Evolutionary conservation across 2,888 invertebrate species (phyloP).

Genomic region (Cosmopolites sordidus): DNA sequence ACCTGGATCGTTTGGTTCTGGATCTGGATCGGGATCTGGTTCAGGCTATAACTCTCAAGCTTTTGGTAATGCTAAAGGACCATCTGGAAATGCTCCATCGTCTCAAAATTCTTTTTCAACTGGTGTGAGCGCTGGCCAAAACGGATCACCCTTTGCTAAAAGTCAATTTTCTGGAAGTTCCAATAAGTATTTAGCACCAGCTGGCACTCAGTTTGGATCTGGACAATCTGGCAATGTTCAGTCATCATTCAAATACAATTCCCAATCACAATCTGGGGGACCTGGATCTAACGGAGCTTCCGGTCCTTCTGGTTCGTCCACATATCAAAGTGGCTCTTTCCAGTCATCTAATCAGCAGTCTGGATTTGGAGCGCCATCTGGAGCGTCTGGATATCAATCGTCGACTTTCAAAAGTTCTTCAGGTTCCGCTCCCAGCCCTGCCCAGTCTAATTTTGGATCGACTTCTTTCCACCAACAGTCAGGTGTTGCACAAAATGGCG

Average conservation of each 20-base stretch:
- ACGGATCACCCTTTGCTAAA: neutral
- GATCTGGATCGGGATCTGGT: neutral
- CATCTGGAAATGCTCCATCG: neutral
- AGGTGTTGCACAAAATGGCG: too few species aligned
- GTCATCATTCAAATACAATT: neutral
- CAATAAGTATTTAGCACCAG: conserved; percentile 17
- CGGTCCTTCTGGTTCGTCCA: too few species aligned
- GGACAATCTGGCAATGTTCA: neutral
- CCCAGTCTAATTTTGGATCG: too few species aligned
- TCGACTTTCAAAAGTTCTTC: too few species aligned
- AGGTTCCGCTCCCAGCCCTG: too few species aligned
- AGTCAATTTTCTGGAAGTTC: conserved; percentile 7
- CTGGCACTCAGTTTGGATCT: neutral
- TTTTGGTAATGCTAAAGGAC: neutral
- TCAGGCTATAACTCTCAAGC: neutral
- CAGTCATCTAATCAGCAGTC: too few species aligned
- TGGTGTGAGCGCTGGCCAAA: neutral
- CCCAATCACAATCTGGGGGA: neutral
- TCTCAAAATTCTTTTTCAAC: neutral
- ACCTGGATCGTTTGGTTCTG: neutral
- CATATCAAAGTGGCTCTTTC: too few species aligned
- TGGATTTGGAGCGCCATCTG: too few species aligned
- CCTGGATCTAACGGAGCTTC: neutral
- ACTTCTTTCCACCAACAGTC: too few species aligned
- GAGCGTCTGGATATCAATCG: too few species aligned